phyloP scores from a whole-genome alignment of 2,888 invertebrate genomes.

The Chorisops tibialis region DNA sequence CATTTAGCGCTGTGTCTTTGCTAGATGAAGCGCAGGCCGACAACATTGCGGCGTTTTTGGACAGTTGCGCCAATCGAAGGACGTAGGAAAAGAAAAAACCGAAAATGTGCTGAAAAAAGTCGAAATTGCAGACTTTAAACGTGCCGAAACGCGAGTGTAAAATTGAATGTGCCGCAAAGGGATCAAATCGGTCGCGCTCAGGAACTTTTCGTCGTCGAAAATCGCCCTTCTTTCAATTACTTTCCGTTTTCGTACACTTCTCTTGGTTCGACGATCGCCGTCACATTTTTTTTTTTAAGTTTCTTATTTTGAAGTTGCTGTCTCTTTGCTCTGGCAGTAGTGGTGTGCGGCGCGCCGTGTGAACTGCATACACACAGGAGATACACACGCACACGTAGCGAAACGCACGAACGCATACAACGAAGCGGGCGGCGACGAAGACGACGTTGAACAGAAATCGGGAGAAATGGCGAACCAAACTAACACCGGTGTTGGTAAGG shows the following conservation, averaged over 20 bases:
- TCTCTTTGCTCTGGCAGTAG: not conserved
- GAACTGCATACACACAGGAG: conserved; percentile 7
- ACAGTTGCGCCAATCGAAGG: not conserved
- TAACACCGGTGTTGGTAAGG: conserved; percentile 87
- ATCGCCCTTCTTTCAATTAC: not conserved
- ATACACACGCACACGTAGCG: conserved; percentile 4
- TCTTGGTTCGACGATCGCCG: no score
- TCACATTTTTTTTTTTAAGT: not conserved
- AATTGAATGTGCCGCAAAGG: not conserved
- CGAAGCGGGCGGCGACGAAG: not conserved
- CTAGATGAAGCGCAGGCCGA: no score
- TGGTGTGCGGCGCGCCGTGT: not conserved
- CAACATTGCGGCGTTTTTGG: no score
- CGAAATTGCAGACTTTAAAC: not conserved
- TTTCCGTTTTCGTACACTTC: not conserved
- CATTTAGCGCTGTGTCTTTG: no score
- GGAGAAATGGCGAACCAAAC: conserved; percentile 76
- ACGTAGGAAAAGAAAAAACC: not conserved
- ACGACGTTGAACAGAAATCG: conserved; percentile 15
- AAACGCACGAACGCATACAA: not conserved
- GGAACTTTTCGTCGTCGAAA: not conserved
- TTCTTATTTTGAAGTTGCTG: conserved; percentile 11
- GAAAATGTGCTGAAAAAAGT: not conserved
- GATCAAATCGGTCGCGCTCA: not conserved
- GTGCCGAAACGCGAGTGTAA: no score